Conservation (phyloP, 1,140 invertebrate genomes). For the Drepana arcuata region DNA sequence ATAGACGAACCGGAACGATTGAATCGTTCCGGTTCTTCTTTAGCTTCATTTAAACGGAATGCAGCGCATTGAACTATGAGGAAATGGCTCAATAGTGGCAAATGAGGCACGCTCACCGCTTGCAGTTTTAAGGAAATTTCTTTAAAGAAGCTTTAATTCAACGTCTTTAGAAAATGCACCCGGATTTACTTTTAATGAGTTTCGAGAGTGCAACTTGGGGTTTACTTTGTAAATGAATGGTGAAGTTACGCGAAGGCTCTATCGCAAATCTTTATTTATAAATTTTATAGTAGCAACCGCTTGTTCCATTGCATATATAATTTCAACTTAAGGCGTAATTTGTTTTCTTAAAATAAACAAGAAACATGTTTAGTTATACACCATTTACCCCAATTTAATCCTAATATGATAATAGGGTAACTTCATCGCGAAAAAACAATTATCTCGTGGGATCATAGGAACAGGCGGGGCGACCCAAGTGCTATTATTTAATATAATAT, state of each 20-base stretch:
- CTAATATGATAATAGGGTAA: too few species aligned
- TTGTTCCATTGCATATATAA: too few species aligned
- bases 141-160: constrained; percentile 63
- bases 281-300: constrained; percentile 9
- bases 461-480: too few species aligned
- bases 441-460: too few species aligned
- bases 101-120: constrained; percentile 56
- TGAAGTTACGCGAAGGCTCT: constrained; percentile 29
- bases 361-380: too few species aligned
- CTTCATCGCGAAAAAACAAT: too few species aligned
- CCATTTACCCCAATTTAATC: too few species aligned
- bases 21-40: too few species aligned
- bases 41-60: constrained; percentile 37
- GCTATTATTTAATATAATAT: too few species aligned
- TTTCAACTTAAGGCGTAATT: too few species aligned
- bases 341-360: too few species aligned
- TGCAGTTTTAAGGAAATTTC: constrained; percentile 64
- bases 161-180: constrained; percentile 63
- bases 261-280: constrained; percentile 16
- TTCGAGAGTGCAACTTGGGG: constrained; percentile 59
- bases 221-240: constrained; percentile 61
- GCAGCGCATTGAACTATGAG: constrained; percentile 43
- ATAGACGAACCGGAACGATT: constrained; percentile 29
- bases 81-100: constrained; percentile 56
- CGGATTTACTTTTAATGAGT: constrained; percentile 69